Base-by-base conservation (phyloP, 37 sponge, comb jelly and placozoan species). In the Beroe forskalii region DNA sequence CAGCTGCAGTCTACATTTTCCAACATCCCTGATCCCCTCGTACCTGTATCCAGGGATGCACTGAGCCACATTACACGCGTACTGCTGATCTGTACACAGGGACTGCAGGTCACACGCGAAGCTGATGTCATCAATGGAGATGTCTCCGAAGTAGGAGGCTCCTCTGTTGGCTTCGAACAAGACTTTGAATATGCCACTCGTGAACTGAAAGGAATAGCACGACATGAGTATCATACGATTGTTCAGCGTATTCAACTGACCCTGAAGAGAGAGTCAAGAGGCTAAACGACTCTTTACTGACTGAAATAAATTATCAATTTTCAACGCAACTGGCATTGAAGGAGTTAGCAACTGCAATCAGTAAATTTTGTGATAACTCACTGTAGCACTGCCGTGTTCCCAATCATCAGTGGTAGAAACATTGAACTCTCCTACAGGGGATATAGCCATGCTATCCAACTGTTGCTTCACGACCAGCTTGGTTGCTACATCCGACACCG, bases 61-160 rank as follows among this genome's bases (percentile, higher is more conserved):
- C 28, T 80, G 86, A 0, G 86, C 30, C 2, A 24, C 3, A 55
- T 80, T 55, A 38, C 86, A 80, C 30, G 86, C 41, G 22, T 41
- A 80, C 41, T 80, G 41, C 24, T 40, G 27, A 30, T 80, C 86
- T 6, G 86, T n/a, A 22, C 86, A 80, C 25, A 80, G 86, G 2
- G 39, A 41, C 23, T 40, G 2, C 86, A 80, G 86, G n/a, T 80
- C 86, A 43, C 86, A 80, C 0, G 27, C 17, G 66, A 80, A 80
- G 55, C 60, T 76, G 61, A 91, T 86, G 41, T 55, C 63, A 39
- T 92, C 92, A 23, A 92, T 90, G 32, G 92, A 90, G 27, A 92
- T 92, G 76, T 92, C 92, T 6, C 90, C 90, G 20, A 90, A 23
- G 27, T 33, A 92, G 24, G 60, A 63, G 2, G n/a, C 69, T 20